Evolutionary conservation across 2,113 vertebrate species (phyloP), one percentile per base, ranked within the genome.

Genomic region (Perca flavescens): DNA sequence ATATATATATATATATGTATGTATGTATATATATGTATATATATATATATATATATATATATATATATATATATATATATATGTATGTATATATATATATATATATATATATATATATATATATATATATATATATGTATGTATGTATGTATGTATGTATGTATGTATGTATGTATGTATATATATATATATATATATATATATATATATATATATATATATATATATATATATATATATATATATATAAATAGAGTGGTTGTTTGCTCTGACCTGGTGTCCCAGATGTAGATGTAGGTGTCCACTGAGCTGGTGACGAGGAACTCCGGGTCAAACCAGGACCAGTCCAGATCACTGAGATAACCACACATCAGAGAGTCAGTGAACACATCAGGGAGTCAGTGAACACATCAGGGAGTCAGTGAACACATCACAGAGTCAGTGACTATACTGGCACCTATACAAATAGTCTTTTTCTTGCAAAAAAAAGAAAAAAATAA

Each of bases 241-340:
- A 6, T 34, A 34, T 4, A 50, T 16, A 49, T 49, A 49, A 5
- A 50, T 17, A 1, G 31, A 31, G 31, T 31, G 34, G 34, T 8
- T 36, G 36, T 36, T n/a, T 40, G 4, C 60, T 19, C 96, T 96
- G 93, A 99, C 98, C 98, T 98, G 92, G 97, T 97, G 91, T 99
- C 98, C 98, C 98, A 99, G 90, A 99, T 97, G 92, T 99, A 99
- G 88, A 99, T 99, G 92, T 99, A 99, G 0, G 98, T 99, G 92
- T 99, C 98, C 77, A 99, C 97, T 10, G 98, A 99, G 89, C 98
- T 99, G 85, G 97, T 99, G 73, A 99, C 98, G 76, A 99, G 94
- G 36, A 97, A 82, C 79, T 99, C 98, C 0, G 97, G 96, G 31
- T 99, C 98, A 82, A 98, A 99, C 85, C 97, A 97, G 0, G 98